Conservation (phyloP, 2,888 invertebrate genomes). For the Disparrhopalites patrizii region DNA sequence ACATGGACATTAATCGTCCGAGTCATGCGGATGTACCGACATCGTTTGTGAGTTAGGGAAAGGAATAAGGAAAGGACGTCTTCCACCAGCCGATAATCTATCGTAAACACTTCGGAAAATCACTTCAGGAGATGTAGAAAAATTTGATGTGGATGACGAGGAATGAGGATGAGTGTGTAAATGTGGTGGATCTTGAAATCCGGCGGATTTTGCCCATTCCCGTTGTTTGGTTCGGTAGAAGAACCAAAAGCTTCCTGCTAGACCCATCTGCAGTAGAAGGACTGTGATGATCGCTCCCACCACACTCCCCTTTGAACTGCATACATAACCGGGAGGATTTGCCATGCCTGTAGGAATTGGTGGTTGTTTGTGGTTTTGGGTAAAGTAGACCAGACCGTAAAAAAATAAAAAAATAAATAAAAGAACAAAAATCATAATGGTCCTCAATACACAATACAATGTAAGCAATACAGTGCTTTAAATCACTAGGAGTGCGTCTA, state of each 20-base stretch:
- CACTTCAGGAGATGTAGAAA: slow-evolving; percentile 50
- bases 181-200: slow-evolving; percentile 35
- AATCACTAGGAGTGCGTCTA: no score
- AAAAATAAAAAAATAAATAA: not conserved
- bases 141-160: slow-evolving; percentile 34
- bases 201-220: slow-evolving; percentile 49
- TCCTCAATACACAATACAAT: no score
- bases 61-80: slow-evolving; percentile 48
- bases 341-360: slow-evolving; percentile 10
- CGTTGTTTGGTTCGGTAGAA: slow-evolving; percentile 51
- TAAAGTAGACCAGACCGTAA: not conserved
- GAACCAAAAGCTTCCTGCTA: slow-evolving; percentile 50
- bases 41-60: slow-evolving; percentile 47
- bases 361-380: not conserved
- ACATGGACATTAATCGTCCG: slow-evolving; percentile 28
- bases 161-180: slow-evolving; percentile 32
- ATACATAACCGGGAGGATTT: slow-evolving; percentile 47
- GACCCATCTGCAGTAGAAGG: slow-evolving; percentile 49
- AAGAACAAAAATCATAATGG: not conserved
- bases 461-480: no score
- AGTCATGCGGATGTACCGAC: slow-evolving; percentile 28
- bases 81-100: slow-evolving; percentile 49
- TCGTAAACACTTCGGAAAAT: slow-evolving; percentile 51
- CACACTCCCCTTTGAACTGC: slow-evolving; percentile 50
- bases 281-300: slow-evolving; percentile 50